Percentiles rank a stretch among this genome's conserved stretches.
These are phyloP conservation scores for Lepetodrilus schrolli DNA, from an alignment of 2,888 invertebrate genomes.

Conservation along the genomic window DNA sequence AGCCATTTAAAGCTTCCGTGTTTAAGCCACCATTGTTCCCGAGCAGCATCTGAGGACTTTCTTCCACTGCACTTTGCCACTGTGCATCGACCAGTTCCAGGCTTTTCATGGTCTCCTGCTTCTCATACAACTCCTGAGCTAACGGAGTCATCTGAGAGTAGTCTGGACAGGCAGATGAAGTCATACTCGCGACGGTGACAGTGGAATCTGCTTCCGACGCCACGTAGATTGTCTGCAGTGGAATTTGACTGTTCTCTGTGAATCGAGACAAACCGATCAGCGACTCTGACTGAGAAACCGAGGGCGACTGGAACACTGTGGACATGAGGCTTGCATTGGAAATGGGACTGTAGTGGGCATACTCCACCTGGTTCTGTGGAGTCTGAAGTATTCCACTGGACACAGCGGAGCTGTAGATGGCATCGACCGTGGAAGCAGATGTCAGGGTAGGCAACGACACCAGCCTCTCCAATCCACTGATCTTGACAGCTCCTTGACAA, in stretches of 20 bases:
- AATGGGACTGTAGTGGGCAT: neutral
- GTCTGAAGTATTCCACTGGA: neutral
- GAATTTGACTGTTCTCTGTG: neutral
- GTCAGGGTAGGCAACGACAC: no score
- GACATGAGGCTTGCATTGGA: neutral
- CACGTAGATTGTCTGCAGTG: neutral
- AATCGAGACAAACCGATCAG: neutral
- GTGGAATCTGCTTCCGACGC: neutral
- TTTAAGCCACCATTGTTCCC: neutral
- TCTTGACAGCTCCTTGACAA: neutral
- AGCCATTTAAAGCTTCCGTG: neutral
- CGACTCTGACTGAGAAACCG: neutral
- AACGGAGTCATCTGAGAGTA: neutral
- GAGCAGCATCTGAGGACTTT: neutral
- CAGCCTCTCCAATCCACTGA: no score
- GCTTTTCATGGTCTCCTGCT: conserved; percentile 21
- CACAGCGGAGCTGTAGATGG: neutral
- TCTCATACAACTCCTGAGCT: neutral
- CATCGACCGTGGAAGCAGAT: neutral
- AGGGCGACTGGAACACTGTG: neutral
- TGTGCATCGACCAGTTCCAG: conserved; percentile 6
- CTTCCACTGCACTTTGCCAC: neutral
- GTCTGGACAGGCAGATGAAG: no score
- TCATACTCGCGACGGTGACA: neutral
- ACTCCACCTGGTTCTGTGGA: neutral